Evolutionary conservation across 2,888 invertebrate genomes (phyloP).

Genomic region (Lasioglossum malachurum): DNA sequence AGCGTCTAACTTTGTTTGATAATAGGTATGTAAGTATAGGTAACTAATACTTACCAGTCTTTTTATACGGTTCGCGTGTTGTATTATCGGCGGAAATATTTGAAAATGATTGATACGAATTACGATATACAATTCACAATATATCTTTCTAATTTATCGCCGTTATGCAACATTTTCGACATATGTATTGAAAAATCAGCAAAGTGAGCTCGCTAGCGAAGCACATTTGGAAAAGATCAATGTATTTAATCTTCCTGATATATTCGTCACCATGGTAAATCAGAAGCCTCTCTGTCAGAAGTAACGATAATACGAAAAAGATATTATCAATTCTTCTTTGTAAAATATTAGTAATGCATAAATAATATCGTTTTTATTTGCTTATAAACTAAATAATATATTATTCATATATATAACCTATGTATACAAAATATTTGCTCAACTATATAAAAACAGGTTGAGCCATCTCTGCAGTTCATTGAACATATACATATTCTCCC

Average conservation of each 20-base stretch:
- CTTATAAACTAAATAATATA: not conserved
- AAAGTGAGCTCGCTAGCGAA: not conserved
- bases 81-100: not conserved
- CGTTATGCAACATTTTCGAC: not conserved
- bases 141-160: not conserved
- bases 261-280: conserved; percentile 71
- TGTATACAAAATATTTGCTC: not conserved
- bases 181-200: not conserved
- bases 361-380: not conserved
- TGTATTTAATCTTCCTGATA: conserved; percentile 50
- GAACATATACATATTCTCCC: too few species aligned
- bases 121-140: not conserved
- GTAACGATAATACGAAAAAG: conserved; percentile 27
- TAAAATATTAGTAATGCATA: conserved; percentile 5
- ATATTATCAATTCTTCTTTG: not conserved
- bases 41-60: conserved; percentile 21
- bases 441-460: not conserved
- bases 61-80: not conserved
- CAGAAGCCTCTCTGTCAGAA: not conserved
- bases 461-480: not conserved
- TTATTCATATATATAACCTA: too few species aligned
- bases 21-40: not conserved
- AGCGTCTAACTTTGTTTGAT: not conserved
- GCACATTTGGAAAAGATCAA: conserved; percentile 55
- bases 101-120: not conserved